Evolutionary conservation across 2,797 vertebrate species (phyloP), one percentile per base, ranked within the genome.

Genomic region (Bucorvus abyssinicus): DNA sequence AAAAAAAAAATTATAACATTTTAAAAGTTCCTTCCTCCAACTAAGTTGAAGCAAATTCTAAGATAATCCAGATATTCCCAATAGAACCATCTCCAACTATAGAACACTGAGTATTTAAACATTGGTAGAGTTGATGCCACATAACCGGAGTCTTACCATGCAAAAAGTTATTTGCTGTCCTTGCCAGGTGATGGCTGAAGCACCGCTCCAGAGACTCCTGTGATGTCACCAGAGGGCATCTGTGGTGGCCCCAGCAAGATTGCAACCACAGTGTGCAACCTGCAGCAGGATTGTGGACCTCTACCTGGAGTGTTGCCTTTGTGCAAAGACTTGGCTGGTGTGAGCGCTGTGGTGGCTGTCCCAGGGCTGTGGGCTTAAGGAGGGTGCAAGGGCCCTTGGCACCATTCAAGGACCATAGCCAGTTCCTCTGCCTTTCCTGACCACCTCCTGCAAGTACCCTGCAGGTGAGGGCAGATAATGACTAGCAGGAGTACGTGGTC

Each of bases 381-480:
- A 38, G 5, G 8, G 14, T 22, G 14, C 8, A 15, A 12, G 19
- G 14, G 3, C 8, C 17, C 27, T 7, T 3, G 0, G 29, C 19
- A 36, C 3, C 26, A 6, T 20, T 22, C 56, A 78, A 32, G 36
- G 21, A 16, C 60, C 27, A 26, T 74, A n/a, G 53, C 1, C 34
- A 18, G 8, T 1, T 59, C 40, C 64, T 60, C 29, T 5, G 1
- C 19, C 18, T 11, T 52, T 50, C 34, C 26, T 5, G 14, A 3
- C 4, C 0, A 0, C 22, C 16, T 45, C 29, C 22, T 13, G 40
- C 32, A 32, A 32, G 24, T 18, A 21, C 16, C 9, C 30, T 13
- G 22, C 5, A 0, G 73, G 73, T 52, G 21, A 67, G 21, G 50
- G 44, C 18, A 0, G 63, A 93, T 4, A 15, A 59, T 1, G 29